phyloP scores from a whole-genome alignment of 2,113 vertebrate genomes.

The Polypterus senegalus region DNA sequence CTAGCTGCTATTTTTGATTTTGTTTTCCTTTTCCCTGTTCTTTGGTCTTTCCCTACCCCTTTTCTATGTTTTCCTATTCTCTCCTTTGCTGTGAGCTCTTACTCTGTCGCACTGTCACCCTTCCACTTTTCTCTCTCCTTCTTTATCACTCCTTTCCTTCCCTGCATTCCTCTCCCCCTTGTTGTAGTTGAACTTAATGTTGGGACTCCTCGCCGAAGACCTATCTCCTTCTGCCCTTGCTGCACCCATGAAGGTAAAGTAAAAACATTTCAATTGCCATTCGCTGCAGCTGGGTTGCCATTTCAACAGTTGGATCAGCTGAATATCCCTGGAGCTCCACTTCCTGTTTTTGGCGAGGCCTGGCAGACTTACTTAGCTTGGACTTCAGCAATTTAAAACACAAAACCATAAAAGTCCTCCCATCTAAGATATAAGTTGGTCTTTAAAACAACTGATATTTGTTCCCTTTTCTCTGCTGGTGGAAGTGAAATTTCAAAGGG shows the following conservation, averaged over 20 bases:
- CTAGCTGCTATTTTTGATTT: conserved; percentile 3
- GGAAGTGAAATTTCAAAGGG: too few species aligned
- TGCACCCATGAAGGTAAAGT: conserved; percentile 97
- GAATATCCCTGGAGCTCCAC: conserved; percentile 20
- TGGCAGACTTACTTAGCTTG: too few species aligned
- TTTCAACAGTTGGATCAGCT: conserved; percentile 35
- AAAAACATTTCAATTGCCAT: conserved; percentile 44
- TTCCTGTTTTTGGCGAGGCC: conserved; percentile 14
- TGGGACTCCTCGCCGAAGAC: conserved; percentile 90
- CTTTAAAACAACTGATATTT: too few species aligned
- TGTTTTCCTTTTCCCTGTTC: neutral
- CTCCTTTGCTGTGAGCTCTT: conserved; percentile 4
- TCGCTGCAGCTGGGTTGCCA: conserved; percentile 44
- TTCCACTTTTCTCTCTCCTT: conserved; percentile 44
- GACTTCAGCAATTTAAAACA: too few species aligned
- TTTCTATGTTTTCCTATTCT: conserved; percentile 11
- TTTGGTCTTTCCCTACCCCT: conserved; percentile 35
- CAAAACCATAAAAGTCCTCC: too few species aligned
- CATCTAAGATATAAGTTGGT: too few species aligned
- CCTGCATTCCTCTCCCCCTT: conserved; percentile 27
- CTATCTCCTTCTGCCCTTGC: conserved; percentile 98
- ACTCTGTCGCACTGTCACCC: conserved; percentile 12
- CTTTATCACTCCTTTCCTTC: conserved; percentile 17
- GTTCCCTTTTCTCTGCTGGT: too few species aligned
- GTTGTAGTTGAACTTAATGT: conserved; percentile 93